Evolutionary conservation across 2,113 vertebrate genomes (phyloP), one percentile per base, ranked within the genome.

Genomic region (Polypterus senegalus): DNA sequence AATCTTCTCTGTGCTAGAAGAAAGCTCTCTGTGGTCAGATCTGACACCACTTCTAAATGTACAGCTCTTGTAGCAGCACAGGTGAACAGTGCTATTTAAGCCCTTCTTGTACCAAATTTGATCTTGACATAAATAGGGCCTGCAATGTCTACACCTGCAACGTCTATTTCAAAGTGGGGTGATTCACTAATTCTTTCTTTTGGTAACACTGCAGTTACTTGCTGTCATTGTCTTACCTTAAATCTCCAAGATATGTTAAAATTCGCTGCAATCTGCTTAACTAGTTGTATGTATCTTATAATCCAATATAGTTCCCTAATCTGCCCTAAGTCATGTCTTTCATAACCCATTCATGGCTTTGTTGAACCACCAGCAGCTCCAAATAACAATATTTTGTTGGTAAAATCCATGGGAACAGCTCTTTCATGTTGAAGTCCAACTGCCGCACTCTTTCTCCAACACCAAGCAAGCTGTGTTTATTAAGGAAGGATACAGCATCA

Each of bases 391-490:
- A 47, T 3, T 65, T 57, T 44, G 7, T 11, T 9, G 61, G 64
- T 49, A 70, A 27, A 47, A 68, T 27, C 27, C 27, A 27, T 47
- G 66, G 68, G 5, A 66, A 59, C 7, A 66, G 58, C 27, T 68
- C 55, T 60, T 57, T 64, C 61, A 58, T 64, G 8, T 5, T 62
- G 5, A 70, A 57, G 11, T 66, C 58, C 5, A 63, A 68, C 27
- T 68, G 58, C 27, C 65, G 63, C 5, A 68, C 54, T 44, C 64
- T 63, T 56, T 63, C 71, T 58, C 60, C 61, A 6, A 70, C 68
- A 70, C 65, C 56, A 6, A 65, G 10, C 6, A 67, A 9, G 0
- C 48, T 46, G 8, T 59, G 6, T 5, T 68, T 46, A 55, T 68
- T 56, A 10, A 46, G 1, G 1, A 60, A 63, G 45, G n/a, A 10